phyloP scores from a whole-genome alignment of 2,113 vertebrate genomes.

The Sterrhoptilus dennistouni region DNA sequence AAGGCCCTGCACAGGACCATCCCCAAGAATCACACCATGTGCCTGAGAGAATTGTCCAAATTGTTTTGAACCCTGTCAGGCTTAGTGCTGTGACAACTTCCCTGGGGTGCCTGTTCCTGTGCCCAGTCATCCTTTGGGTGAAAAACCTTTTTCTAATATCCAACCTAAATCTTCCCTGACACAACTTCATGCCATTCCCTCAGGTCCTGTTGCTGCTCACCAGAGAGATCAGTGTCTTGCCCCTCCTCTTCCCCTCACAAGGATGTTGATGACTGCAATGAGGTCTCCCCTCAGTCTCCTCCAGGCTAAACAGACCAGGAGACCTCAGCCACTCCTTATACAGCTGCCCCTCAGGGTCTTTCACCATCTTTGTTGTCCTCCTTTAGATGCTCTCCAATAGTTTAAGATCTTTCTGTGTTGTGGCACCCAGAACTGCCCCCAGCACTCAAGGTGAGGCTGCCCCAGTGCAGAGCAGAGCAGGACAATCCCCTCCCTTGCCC shows the following conservation, averaged over 20 bases:
- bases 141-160: not conserved
- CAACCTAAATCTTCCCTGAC: not conserved
- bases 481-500: not conserved
- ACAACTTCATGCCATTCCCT: not conserved
- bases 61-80: not conserved
- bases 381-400: accelerated
- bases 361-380: not conserved
- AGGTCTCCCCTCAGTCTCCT: not conserved
- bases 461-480: not conserved
- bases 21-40: not conserved
- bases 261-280: not conserved
- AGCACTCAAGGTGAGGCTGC: not conserved
- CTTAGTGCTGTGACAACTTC: not conserved
- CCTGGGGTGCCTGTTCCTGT: not conserved
- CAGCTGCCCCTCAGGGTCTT: accelerated
- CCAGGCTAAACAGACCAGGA: not conserved
- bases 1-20: not conserved
- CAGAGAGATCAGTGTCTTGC: not conserved
- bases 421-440: not conserved
- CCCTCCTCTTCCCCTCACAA: not conserved
- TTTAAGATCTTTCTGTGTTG: not conserved
- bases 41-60: not conserved
- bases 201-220: not conserved
- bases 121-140: not conserved
- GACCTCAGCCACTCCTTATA: accelerated